These are phyloP conservation scores for Anisognathus igniventris DNA, from an alignment of 2,797 vertebrate species.

Conservation along the genomic window DNA sequence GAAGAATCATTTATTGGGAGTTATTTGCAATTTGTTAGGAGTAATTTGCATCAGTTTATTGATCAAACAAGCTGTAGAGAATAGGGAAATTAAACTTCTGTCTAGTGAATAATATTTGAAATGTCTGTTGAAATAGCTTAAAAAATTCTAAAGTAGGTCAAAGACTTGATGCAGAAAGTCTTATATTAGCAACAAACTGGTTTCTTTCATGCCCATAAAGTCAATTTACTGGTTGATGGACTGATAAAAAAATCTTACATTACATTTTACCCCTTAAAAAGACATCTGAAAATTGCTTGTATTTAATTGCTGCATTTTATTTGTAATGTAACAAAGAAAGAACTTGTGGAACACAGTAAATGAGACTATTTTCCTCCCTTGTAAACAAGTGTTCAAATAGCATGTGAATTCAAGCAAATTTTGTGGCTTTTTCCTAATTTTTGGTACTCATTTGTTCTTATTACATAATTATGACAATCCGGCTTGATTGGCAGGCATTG, in stretches of 20 bases:
- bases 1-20: conserved; percentile 14
- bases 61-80: conserved; percentile 21
- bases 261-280: not conserved
- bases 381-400: not conserved
- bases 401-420: not conserved
- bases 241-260: not conserved
- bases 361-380: not conserved
- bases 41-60: conserved; percentile 54
- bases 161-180: not conserved
- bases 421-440: not conserved
- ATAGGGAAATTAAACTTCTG: conserved; percentile 5
- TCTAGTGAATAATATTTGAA: not conserved
- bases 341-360: not conserved
- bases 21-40: conserved; percentile 36
- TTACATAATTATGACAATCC: not conserved
- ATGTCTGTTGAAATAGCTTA: not conserved
- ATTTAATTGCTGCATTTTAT: not conserved
- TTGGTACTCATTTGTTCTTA: not conserved
- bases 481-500: not conserved
- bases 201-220: not conserved
- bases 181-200: not conserved
- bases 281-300: not conserved
- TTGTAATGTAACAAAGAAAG: not conserved
- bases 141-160: conserved; percentile 23
- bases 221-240: not conserved